Conservation (phyloP, 2,888 invertebrate genomes). For the Lycophotia porphyrea region DNA sequence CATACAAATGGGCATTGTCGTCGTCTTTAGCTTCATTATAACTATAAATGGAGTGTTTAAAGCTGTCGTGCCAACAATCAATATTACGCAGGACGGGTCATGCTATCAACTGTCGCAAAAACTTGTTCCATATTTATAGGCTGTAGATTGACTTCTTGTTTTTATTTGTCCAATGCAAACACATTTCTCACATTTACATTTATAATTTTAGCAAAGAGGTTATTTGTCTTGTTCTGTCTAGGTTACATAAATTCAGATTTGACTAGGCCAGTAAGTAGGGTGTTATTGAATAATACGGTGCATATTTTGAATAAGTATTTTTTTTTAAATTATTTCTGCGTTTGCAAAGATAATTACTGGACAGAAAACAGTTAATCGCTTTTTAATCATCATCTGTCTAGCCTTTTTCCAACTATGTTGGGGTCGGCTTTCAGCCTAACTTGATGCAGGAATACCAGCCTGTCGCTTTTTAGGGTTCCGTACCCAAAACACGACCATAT, state of each 20-base stretch:
- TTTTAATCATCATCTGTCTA: background rate
- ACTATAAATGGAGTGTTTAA: conserved; percentile 9
- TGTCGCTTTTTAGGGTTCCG: too few species aligned
- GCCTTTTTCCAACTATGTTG: background rate
- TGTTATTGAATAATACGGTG: background rate
- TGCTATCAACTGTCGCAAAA: conserved; percentile 2
- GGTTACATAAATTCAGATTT: conserved; percentile 19
- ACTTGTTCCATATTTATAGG: conserved; percentile 15
- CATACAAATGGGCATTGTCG: background rate
- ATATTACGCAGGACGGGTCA: background rate
- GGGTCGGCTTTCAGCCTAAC: background rate
- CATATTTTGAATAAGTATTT: background rate
- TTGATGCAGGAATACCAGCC: too few species aligned
- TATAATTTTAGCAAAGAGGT: conserved; percentile 4
- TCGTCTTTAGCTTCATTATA: conserved; percentile 6
- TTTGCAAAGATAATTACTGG: background rate
- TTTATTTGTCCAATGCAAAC: conserved; percentile 5
- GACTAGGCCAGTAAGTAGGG: conserved; percentile 18
- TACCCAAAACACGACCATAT: too few species aligned
- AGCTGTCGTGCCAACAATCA: conserved; percentile 9
- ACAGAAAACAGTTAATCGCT: background rate
- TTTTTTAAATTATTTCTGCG: background rate
- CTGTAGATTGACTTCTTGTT: background rate
- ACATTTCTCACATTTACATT: conserved; percentile 20
- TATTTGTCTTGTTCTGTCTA: conserved; percentile 11